Evolutionary conservation across 1,140 invertebrate genomes (phyloP), one percentile per base, ranked within the genome.

Genomic region (Trinorchestia longiramus): DNA sequence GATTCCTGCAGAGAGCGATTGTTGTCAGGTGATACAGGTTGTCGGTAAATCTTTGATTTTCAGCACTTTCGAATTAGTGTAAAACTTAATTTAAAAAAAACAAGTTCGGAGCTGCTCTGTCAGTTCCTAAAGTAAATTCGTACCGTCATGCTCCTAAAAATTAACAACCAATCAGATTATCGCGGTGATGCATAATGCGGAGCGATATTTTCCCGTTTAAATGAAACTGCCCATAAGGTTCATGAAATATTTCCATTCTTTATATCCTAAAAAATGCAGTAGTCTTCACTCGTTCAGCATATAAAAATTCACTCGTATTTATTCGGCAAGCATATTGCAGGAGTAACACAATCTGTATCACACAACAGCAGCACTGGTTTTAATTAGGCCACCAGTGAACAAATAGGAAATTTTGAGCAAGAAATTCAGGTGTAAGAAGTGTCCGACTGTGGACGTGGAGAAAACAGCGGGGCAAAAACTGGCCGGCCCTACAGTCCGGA

Each of bases 361-460:
- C 36, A 36, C 8, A 4, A 90, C 43, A 3, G 23, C n/a, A 41
- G 88, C 88, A 41, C 36, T 90, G 43, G 88, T 42, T 28, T 90
- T 36, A 90, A 90, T 90, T 41, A 42, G 88, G 88, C 88, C 88
- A 42, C 88, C 41, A 90, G 36, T 43, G 88, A 77, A 77, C 88
- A 42, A 42, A 41, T 90, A 42, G 88, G 36, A 90, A 90, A 90
- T 42, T 42, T 90, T 41, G 11, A 19, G 88, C 43, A 41, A 90
- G 88, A 90, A 90, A 90, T 15, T 41, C 88, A 40, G 41, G n/a
- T 41, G n/a, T 90, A 90, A 90, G 88, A 90, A 90, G 43, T 90
- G 88, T 41, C 28, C 88, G 23, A 90, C 88, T 90, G 41, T 36
- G 28, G 28, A 11, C 28, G 28, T 36, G 62, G 62, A 77, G 62